Percentiles rank a stretch among this genome's conserved stretches.
These are phyloP conservation scores for Enteromius viviparus DNA, from an alignment of 2,797 vertebrate species.

Conservation along the genomic window DNA sequence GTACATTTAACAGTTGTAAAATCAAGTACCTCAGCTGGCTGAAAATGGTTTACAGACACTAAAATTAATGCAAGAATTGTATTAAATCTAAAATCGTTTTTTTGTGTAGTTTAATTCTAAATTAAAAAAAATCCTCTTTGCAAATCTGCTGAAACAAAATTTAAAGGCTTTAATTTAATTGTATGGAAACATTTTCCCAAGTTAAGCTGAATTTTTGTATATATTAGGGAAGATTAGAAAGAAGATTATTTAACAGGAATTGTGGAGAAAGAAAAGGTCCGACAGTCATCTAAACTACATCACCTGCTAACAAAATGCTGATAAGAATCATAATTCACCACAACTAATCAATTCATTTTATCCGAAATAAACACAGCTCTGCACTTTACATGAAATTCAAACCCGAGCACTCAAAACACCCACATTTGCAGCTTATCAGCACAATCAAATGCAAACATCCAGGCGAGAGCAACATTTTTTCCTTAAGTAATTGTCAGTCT, in stretches of 20 bases:
- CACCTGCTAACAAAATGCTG: slow-evolving; percentile 47
- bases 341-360: slow-evolving; percentile 50
- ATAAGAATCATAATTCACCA: slow-evolving; percentile 54
- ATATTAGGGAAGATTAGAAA: neutral
- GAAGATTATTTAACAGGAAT: neutral
- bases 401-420: slow-evolving; percentile 71
- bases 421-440: slow-evolving; percentile 51
- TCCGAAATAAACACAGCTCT: slow-evolving; percentile 58
- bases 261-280: neutral
- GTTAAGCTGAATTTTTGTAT: neutral
- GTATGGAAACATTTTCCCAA: neutral
- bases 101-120: neutral
- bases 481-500: slow-evolving; percentile 79
- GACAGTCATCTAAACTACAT: neutral
- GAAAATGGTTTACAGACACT: neutral
- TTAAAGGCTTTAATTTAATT: neutral
- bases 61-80: neutral
- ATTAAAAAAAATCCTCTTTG: neutral
- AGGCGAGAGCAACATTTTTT: slow-evolving; percentile 76
- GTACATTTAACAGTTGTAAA: neutral
- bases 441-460: slow-evolving; percentile 80
- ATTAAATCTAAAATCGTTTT: neutral
- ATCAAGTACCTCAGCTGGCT: neutral
- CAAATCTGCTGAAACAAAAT: neutral
- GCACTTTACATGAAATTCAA: slow-evolving; percentile 72